Evolutionary conservation across 2,888 invertebrate species (phyloP).

Genomic region (Lasioglossum pauxillum): DNA sequence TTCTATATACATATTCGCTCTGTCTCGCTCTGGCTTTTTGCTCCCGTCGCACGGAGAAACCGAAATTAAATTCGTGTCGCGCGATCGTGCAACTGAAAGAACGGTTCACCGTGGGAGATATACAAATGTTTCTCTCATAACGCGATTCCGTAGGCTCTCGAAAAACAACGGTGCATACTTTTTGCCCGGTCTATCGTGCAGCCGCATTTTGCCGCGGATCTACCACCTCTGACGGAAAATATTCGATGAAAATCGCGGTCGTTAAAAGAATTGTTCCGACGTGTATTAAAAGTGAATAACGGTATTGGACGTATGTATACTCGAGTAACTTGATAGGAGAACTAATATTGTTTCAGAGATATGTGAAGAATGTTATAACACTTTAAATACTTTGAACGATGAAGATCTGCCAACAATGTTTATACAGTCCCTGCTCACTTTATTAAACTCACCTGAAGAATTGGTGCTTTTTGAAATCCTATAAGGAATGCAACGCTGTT

Average conservation of each 20-base stretch:
- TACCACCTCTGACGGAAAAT: neutral
- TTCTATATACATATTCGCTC: no score
- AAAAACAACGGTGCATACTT: neutral
- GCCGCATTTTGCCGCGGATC: neutral
- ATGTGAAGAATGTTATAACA: neutral
- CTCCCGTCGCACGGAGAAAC: neutral
- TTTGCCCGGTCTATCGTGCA: neutral
- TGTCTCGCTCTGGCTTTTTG: neutral
- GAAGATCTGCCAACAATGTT: no score
- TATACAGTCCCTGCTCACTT: no score
- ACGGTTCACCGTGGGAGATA: neutral
- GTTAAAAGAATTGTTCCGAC: constrained; percentile 1
- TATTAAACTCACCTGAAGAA: no score
- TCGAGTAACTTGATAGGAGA: neutral
- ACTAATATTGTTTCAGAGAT: neutral
- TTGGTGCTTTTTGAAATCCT: no score
- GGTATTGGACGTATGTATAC: neutral
- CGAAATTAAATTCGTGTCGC: constrained; percentile 8
- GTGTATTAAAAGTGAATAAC: neutral
- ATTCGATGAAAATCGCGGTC: neutral
- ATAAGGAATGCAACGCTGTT: no score
- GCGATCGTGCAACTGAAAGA: neutral
- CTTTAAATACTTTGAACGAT: neutral
- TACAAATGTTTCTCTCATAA: neutral
- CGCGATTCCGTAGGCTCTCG: neutral